phyloP scores from a whole-genome alignment of 2,113 vertebrate genomes.

The Amblyopsis rosae region DNA sequence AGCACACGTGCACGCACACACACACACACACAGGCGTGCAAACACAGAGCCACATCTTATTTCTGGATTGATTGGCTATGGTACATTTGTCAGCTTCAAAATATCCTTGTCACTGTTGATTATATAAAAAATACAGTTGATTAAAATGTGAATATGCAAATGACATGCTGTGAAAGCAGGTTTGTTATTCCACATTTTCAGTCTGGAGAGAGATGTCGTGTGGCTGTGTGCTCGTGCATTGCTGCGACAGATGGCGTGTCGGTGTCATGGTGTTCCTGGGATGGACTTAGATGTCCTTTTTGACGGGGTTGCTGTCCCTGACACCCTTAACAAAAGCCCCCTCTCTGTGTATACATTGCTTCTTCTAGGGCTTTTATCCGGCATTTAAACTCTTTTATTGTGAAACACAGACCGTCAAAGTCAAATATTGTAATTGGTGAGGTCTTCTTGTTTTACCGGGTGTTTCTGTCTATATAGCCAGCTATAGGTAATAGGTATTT shows the following conservation, averaged over 20 bases:
- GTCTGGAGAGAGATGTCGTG: slow-evolving; percentile 15
- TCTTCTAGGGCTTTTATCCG: neutral
- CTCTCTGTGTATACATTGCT: neutral
- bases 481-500: too few relatives aligned
- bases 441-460: too few relatives aligned
- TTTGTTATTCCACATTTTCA: slow-evolving; percentile 32
- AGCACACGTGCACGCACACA: neutral
- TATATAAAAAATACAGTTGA: slow-evolving; percentile 16
- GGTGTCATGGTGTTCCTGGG: slow-evolving; percentile 10
- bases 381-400: too few relatives aligned
- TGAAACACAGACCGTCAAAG: too few relatives aligned
- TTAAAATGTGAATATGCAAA: slow-evolving; percentile 27
- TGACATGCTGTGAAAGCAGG: slow-evolving; percentile 5
- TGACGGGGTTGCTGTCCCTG: neutral
- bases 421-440: too few relatives aligned
- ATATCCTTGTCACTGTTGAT: slow-evolving; percentile 15
- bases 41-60: neutral
- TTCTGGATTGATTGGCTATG: slow-evolving; percentile 27
- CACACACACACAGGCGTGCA: neutral
- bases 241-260: slow-evolving; percentile 26
- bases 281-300: slow-evolving; percentile 22
- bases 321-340: neutral
- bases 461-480: too few relatives aligned
- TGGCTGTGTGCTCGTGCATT: neutral
- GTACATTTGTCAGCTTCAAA: slow-evolving; percentile 29